phyloP scores from a whole-genome alignment of 64 coral and sea anemone species.

The Montipora sp. region DNA sequence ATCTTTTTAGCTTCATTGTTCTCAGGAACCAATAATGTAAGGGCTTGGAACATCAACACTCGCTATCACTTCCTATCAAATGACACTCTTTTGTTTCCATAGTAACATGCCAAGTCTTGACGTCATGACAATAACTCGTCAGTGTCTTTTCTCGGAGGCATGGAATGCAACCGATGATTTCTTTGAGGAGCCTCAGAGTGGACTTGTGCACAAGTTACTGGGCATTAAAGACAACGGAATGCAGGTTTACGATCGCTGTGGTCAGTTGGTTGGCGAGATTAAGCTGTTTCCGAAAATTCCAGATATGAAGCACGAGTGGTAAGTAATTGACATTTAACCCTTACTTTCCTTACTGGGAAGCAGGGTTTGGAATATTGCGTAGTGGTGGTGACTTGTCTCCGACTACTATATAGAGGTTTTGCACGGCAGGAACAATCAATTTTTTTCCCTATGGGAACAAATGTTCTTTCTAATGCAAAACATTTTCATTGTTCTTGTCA shows the following conservation, averaged over 20 bases:
- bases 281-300: not conserved
- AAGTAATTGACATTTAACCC: not conserved
- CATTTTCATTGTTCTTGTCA: too few species aligned
- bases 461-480: too few species aligned
- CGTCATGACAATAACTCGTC: conserved; percentile 11
- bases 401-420: too few species aligned
- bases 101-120: conserved; percentile 16
- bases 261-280: not conserved
- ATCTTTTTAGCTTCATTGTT: too few species aligned
- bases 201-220: not conserved
- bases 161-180: conserved; percentile 25
- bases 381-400: too few species aligned
- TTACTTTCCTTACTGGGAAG: not conserved
- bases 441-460: too few species aligned
- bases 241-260: conserved; percentile 27
- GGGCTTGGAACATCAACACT: too few species aligned
- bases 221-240: not conserved
- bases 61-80: not conserved
- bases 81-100: not conserved
- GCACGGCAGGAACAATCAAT: too few species aligned
- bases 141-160: not conserved
- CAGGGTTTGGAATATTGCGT: too few species aligned
- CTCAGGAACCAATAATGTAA: too few species aligned
- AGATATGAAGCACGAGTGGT: not conserved
- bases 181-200: not conserved